These are phyloP conservation scores for Oceanodroma tethys DNA, from an alignment of 2,113 vertebrate species.

Conservation along the genomic window DNA sequence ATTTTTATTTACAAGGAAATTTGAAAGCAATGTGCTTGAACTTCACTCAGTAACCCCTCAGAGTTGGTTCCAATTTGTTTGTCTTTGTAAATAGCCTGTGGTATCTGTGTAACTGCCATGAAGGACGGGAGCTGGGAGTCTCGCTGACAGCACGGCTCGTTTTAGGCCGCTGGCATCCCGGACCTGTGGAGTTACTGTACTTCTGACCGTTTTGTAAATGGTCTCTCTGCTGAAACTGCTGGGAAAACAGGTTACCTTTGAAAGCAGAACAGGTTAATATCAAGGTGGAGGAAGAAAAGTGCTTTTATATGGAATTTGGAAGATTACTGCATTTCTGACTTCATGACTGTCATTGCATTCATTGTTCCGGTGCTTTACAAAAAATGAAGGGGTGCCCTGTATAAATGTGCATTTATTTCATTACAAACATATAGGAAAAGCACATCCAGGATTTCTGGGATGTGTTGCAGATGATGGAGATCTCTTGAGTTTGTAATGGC, in stretches of 20 bases:
- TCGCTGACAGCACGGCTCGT: accelerated
- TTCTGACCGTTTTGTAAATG: accelerated
- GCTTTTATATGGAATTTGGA: accelerated
- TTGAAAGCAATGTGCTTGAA: not conserved
- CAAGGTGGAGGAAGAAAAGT: accelerated
- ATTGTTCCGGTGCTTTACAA: accelerated
- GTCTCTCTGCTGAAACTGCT: not conserved
- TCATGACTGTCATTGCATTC: accelerated
- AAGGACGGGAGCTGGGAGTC: not conserved
- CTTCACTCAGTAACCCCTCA: not conserved
- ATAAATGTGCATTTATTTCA: accelerated
- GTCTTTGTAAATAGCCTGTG: not conserved
- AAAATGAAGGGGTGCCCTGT: no score
- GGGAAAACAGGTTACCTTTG: not conserved
- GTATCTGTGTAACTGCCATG: accelerated
- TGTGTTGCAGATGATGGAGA: not conserved
- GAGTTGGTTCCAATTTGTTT: not conserved
- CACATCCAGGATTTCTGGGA: not conserved
- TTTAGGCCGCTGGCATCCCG: not conserved
- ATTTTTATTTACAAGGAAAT: conserved; percentile 56
- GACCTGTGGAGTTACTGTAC: accelerated
- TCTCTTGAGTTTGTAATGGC: not conserved
- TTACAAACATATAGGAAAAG: no score
- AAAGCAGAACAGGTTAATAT: accelerated
- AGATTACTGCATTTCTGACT: not conserved